Conservation (phyloP, 2,888 invertebrate genomes). For the Spodoptera picta region DNA sequence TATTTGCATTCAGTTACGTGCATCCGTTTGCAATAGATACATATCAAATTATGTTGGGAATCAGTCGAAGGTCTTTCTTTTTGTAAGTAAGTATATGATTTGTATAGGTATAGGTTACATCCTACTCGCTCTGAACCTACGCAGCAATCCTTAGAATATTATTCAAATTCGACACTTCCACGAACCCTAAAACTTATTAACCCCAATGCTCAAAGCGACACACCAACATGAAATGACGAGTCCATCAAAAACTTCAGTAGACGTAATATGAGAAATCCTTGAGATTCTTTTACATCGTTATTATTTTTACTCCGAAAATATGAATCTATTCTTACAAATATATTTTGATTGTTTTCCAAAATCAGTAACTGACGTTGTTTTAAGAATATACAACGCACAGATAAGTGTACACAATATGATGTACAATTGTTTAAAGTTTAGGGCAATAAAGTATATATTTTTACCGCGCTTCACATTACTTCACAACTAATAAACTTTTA, state of each 20-base stretch:
- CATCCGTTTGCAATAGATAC: too few relatives aligned
- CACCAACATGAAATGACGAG: not conserved
- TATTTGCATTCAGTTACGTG: too few relatives aligned
- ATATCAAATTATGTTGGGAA: too few relatives aligned
- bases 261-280: constrained; percentile 20
- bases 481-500: constrained; percentile 21
- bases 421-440: constrained; percentile 35
- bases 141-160: not conserved
- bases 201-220: not conserved
- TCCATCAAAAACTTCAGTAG: constrained; percentile 11
- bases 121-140: too few relatives aligned
- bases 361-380: constrained; percentile 13
- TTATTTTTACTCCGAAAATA: constrained; percentile 28
- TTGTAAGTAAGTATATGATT: too few relatives aligned
- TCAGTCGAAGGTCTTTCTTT: too few relatives aligned
- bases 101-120: too few relatives aligned
- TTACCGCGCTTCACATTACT: constrained; percentile 16
- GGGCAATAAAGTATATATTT: constrained; percentile 39
- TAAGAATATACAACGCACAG: not conserved
- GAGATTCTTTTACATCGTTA: constrained; percentile 14
- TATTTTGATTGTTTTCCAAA: constrained; percentile 35
- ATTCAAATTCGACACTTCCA: not conserved
- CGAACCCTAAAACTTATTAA: constrained; percentile 2
- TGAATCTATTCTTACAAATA: constrained; percentile 31
- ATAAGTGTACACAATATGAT: constrained; percentile 29